Evolutionary conservation across 1,140 invertebrate species (phyloP).

Genomic region (Acarapis woodi): DNA sequence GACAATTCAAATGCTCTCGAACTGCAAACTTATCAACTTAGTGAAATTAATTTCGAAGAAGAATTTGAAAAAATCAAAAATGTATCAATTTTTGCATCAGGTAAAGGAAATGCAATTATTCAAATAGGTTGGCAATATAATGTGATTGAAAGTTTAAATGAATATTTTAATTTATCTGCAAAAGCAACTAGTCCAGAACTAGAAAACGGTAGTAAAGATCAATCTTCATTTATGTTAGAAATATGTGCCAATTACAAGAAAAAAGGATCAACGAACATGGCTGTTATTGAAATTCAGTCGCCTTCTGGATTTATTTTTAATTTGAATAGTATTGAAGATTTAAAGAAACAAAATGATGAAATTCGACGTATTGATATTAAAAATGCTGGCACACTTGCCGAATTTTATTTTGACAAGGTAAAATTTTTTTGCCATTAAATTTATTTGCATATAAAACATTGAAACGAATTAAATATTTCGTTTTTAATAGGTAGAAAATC

Average conservation of each 20-base stretch:
- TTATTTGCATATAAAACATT: too few relatives aligned
- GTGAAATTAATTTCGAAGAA: neutral
- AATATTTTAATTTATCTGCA: slow-evolving; percentile 55
- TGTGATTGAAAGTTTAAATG: slow-evolving; percentile 60
- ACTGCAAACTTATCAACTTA: neutral
- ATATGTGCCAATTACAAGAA: slow-evolving; percentile 57
- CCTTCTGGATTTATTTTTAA: slow-evolving; percentile 57
- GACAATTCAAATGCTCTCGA: too few relatives aligned
- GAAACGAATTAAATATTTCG: too few relatives aligned
- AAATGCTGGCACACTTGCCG: slow-evolving; percentile 36
- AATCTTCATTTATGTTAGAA: too few relatives aligned
- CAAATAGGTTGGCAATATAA: slow-evolving; percentile 53
- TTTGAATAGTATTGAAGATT: slow-evolving; percentile 34
- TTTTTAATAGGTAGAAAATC: too few relatives aligned
- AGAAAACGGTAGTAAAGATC: too few relatives aligned
- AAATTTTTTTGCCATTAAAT: too few relatives aligned
- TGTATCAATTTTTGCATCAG: slow-evolving; percentile 35
- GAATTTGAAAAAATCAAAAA: neutral
- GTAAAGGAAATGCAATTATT: slow-evolving; percentile 46
- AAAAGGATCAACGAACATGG: slow-evolving; percentile 57
- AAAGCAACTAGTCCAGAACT: too few relatives aligned
- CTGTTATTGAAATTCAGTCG: slow-evolving; percentile 50
- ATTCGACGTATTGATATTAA: slow-evolving; percentile 41
- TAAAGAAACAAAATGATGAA: slow-evolving; percentile 31
- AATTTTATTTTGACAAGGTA: slow-evolving; percentile 47